These are phyloP conservation scores for Natator depressus DNA, from an alignment of 2,113 vertebrate genomes.

Conservation along the genomic window DNA sequence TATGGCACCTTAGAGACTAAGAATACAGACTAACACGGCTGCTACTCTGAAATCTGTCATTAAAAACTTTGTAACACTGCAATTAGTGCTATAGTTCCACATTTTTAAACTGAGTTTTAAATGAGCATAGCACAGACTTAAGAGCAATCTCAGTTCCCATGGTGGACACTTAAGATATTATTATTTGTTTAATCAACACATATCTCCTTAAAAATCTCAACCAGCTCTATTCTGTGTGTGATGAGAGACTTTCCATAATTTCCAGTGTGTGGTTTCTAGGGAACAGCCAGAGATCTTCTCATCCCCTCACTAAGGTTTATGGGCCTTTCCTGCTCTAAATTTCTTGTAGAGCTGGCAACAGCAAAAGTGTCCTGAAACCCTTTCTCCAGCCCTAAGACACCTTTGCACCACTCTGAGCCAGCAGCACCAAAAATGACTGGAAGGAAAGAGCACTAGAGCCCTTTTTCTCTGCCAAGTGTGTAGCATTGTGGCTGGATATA, in stretches of 20 bases:
- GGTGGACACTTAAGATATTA: slow-evolving; percentile 21
- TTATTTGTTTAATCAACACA: background rate
- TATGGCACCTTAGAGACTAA: no score
- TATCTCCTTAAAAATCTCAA: slow-evolving; percentile 14
- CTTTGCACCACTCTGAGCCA: background rate
- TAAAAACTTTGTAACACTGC: background rate
- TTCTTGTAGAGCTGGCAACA: background rate
- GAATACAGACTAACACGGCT: no score
- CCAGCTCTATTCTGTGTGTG: background rate
- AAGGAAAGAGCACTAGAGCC: background rate
- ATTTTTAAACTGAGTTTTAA: slow-evolving; percentile 7
- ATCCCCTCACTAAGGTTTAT: background rate
- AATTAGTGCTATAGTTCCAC: background rate
- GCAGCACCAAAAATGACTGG: background rate
- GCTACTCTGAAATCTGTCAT: no score
- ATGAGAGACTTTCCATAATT: background rate
- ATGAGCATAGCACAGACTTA: background rate
- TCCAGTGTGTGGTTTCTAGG: background rate
- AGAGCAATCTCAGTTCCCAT: background rate
- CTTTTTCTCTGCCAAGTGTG: background rate
- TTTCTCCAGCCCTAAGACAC: background rate
- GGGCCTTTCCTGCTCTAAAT: background rate
- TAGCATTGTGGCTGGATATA: background rate
- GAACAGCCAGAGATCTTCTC: background rate
- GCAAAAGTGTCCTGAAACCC: background rate